Conservation (phyloP, 2,797 vertebrate species). For the Paramormyrops hopkinsi region DNA sequence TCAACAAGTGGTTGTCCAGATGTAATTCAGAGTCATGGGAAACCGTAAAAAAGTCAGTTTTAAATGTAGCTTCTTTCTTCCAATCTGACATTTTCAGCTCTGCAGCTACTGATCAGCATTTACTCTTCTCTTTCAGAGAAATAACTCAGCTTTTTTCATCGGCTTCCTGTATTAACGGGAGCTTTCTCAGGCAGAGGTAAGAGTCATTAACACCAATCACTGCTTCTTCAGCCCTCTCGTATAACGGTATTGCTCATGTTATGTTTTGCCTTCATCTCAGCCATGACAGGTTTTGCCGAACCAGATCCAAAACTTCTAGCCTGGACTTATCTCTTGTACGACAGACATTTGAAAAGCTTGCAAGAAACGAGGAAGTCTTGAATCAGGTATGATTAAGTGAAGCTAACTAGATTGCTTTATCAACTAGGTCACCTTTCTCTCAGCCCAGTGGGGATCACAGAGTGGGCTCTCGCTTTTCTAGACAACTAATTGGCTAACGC, state of each 20-base stretch:
- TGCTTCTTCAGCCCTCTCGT: neutral
- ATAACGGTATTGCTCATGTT: neutral
- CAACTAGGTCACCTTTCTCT: neutral
- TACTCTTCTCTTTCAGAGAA: conserved; percentile 40
- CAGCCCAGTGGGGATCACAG: neutral
- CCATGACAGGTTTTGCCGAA: conserved; percentile 47
- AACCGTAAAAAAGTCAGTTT: conserved; percentile 40
- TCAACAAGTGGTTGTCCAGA: conserved; percentile 41
- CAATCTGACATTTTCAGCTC: neutral
- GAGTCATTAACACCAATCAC: neutral
- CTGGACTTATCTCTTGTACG: conserved; percentile 44
- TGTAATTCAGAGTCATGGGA: conserved; percentile 37
- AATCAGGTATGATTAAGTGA: conserved; percentile 38
- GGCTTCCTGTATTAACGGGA: conserved; percentile 63
- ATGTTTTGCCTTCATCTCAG: conserved; percentile 30
- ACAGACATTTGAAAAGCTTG: conserved; percentile 41
- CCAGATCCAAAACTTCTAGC: conserved; percentile 38
- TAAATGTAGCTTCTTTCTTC: neutral
- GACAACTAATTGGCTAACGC: neutral
- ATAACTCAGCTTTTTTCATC: conserved; percentile 62
- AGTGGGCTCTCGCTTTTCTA: neutral
- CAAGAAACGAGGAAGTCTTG: conserved; percentile 19
- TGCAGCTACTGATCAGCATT: neutral
- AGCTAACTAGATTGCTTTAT: neutral
- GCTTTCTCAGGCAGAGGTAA: conserved; percentile 72